Conservation (phyloP, 2,888 invertebrate species). For the Scotopteryx bipunctaria region DNA sequence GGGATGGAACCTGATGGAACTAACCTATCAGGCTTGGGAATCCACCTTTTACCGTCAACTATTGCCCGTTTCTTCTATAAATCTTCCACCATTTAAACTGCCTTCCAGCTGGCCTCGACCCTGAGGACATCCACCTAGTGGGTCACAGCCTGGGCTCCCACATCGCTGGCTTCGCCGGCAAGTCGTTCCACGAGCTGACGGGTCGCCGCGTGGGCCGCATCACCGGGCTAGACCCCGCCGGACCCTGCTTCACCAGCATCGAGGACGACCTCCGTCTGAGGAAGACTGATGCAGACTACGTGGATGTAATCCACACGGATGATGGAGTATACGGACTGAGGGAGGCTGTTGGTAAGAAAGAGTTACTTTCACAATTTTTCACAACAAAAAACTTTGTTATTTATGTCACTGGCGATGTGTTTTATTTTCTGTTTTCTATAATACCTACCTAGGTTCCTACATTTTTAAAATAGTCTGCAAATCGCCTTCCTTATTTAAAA, state of each 20-base stretch:
- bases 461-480: no score
- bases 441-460: no score
- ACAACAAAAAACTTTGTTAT: not conserved
- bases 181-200: slow-evolving; percentile 52
- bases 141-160: slow-evolving; percentile 75
- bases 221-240: slow-evolving; percentile 50
- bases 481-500: no score
- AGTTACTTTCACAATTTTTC: not conserved
- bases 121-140: slow-evolving; percentile 58
- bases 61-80: no score
- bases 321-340: slow-evolving; percentile 62
- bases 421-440: no score
- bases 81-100: no score
- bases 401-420: not conserved
- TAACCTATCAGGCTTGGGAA: no score
- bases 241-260: slow-evolving; percentile 56
- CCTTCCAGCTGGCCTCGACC: slow-evolving; percentile 55
- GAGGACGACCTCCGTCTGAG: slow-evolving; percentile 48
- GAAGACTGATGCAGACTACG: slow-evolving; percentile 58
- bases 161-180: slow-evolving; percentile 65
- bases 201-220: slow-evolving; percentile 58
- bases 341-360: slow-evolving; percentile 55
- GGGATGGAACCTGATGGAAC: no score
- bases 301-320: slow-evolving; percentile 67
- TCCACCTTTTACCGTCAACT: no score